Evolutionary conservation across 1,140 invertebrate species (phyloP).

Genomic region (Drosophila sturtevanti): DNA sequence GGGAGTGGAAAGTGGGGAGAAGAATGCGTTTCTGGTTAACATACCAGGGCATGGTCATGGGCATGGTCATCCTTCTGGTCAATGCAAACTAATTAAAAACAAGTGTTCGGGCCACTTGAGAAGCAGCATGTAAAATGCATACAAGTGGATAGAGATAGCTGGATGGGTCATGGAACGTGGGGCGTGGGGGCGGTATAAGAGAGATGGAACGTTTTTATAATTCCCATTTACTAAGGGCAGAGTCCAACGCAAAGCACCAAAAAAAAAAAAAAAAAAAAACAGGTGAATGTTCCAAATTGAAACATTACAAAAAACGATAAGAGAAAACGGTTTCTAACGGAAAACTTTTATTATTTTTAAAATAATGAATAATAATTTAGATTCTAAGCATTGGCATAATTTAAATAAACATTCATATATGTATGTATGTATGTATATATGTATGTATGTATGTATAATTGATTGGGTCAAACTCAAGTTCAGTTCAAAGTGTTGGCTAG

Average conservation of each 20-base stretch:
- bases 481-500: too few species aligned
- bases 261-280: too few species aligned
- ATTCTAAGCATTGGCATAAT: too few species aligned
- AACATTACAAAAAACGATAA: background rate
- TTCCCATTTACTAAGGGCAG: background rate
- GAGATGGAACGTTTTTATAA: background rate
- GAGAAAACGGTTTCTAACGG: too few species aligned
- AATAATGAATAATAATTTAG: too few species aligned
- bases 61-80: constrained; percentile 43
- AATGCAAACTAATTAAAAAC: constrained; percentile 57
- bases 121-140: constrained; percentile 45
- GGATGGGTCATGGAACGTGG: background rate
- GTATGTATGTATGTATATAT: too few species aligned
- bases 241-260: background rate
- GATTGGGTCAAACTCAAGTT: too few species aligned
- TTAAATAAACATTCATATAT: too few species aligned
- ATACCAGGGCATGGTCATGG: constrained; percentile 6
- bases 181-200: background rate
- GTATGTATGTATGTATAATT: too few species aligned
- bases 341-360: too few species aligned
- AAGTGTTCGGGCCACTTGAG: constrained; percentile 52
- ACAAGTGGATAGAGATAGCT: constrained; percentile 21
- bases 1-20: too few species aligned
- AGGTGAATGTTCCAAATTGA: background rate
- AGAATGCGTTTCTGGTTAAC: background rate